Percentiles rank a stretch among this genome's conserved stretches.
phyloP scores from a whole-genome alignment of 2,888 invertebrate genomes.

The Microctonus aethiopoides region DNA sequence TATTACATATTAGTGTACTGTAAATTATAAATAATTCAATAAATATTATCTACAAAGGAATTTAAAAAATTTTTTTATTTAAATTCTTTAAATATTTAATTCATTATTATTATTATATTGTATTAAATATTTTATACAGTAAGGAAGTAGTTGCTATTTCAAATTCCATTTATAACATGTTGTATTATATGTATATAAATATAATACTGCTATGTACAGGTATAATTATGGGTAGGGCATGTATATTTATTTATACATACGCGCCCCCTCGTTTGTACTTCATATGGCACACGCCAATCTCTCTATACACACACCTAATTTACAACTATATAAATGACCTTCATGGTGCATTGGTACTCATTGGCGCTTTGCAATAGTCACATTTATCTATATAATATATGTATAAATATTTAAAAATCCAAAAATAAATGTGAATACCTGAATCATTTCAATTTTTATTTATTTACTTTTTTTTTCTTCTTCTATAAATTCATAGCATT shows the following conservation, averaged over 20 bases:
- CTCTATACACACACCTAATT: not conserved
- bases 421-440: not conserved
- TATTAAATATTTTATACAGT: no score
- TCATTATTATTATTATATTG: no score
- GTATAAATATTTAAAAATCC: not conserved
- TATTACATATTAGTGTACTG: not conserved
- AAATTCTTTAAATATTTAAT: no score
- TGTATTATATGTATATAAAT: no score
- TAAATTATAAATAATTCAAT: not conserved
- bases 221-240: not conserved
- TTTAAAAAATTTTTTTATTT: no score
- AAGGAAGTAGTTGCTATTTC: no score
- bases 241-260: not conserved
- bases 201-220: not conserved
- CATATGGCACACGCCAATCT: not conserved
- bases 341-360: slow-evolving; percentile 1
- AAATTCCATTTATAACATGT: not conserved
- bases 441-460: not conserved
- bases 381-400: not conserved
- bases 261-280: not conserved
- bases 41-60: not conserved
- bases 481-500: not conserved
- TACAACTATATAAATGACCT: slow-evolving; percentile 1
- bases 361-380: not conserved
- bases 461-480: not conserved